Base-by-base conservation (phyloP, 2,888 invertebrate species). In the Catocala sponsa region DNA sequence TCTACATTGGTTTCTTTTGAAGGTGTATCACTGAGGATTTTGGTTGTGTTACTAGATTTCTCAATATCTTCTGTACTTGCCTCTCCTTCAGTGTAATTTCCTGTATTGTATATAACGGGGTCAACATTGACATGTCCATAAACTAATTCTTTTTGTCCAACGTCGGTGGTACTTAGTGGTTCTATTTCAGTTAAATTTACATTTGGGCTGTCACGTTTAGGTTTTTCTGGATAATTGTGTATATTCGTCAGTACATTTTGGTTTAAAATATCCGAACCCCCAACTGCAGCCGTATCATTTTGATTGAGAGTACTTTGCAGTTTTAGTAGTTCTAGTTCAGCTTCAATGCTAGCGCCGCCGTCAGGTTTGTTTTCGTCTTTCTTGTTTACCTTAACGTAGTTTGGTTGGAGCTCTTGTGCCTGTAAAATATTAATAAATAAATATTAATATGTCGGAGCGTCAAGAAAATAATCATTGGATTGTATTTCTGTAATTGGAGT, bases 41-140 rank as follows among this genome's bases (percentile, higher is more conserved):
- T 63, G 62, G 67, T 56, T 62, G 73, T 50, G 50, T 74, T 72
- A 59, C 59, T 72, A 25, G 70, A 59, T 65, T 71, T 72, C 65
- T 72, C 58, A 65, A 13, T 47, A 57, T 65, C 63, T 65, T 81
- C 72, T 55, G 55, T 44, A 13, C 50, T 70, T 55, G 72, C 62
- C 53, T 79, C 64, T 54, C 76, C 65, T 70, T 83, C 74, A 65
- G 84, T 79, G 68, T 80, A 73, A 66, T 81, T 82, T 70, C 86
- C 81, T 42, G 83, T 82, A 54, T 87, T 81, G 63, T 87, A 90
- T 38, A 91, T 73, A 59, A 92, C 74, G 13, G 93, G 92, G 80
- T 94, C 94, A 69, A 93, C 81, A 71, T 89, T 91, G 13, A 94
- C 92, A 59, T 94, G 91, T 69, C 94, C 94, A 76, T 82, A 94